These are phyloP conservation scores for Thera obeliscata DNA, from an alignment of 2,888 invertebrate species.

Conservation along the genomic window DNA sequence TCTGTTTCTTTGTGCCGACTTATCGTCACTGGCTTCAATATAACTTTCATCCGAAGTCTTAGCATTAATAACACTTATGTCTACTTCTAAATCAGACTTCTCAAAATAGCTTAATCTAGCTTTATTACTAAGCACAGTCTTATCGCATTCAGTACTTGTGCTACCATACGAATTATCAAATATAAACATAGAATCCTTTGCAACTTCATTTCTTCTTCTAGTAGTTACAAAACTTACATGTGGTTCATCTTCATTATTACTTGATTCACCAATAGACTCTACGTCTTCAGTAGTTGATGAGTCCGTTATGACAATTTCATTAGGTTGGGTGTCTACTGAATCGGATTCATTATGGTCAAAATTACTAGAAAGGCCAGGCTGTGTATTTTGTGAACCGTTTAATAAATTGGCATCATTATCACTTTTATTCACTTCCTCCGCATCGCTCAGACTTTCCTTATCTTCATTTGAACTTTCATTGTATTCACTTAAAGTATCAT, in stretches of 20 bases:
- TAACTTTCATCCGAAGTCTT: not conserved
- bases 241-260: slow-evolving; percentile 29
- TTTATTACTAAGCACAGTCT: slow-evolving; percentile 57
- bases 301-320: slow-evolving; percentile 39
- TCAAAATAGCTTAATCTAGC: slow-evolving; percentile 18
- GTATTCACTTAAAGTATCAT: slow-evolving; percentile 2
- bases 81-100: slow-evolving; percentile 23
- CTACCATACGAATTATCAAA: slow-evolving; percentile 58
- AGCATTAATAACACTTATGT: slow-evolving; percentile 11
- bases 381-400: slow-evolving; percentile 31
- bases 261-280: slow-evolving; percentile 40
- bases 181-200: slow-evolving; percentile 60
- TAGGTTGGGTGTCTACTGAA: slow-evolving; percentile 33
- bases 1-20: slow-evolving; percentile 7
- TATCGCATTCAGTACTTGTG: slow-evolving; percentile 59
- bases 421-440: slow-evolving; percentile 7
- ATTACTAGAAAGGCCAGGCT: slow-evolving; percentile 26
- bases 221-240: slow-evolving; percentile 73
- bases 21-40: slow-evolving; percentile 9
- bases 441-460: slow-evolving; percentile 4
- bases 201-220: slow-evolving; percentile 63
- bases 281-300: slow-evolving; percentile 41
- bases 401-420: slow-evolving; percentile 41
- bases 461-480: not conserved
- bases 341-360: slow-evolving; percentile 33